phyloP scores from a whole-genome alignment of 2,113 vertebrate genomes.

The Bufo gargarizans region DNA sequence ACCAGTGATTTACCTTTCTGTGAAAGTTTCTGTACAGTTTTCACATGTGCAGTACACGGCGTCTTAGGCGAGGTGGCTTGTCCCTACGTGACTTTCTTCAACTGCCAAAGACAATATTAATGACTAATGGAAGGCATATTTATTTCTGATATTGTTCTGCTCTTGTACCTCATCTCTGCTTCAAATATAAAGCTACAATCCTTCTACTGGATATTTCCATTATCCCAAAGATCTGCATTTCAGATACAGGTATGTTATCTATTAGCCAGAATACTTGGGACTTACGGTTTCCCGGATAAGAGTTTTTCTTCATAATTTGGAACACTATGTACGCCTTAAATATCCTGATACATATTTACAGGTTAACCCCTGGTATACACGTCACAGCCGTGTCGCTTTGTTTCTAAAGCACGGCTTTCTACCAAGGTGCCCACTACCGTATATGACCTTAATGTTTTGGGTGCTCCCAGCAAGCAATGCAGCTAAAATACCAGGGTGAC shows the following conservation, averaged over 20 bases:
- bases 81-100: slow-evolving; percentile 20
- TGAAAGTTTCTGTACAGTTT: neutral
- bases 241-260: slow-evolving; percentile 27
- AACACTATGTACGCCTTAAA: slow-evolving; percentile 61
- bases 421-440: neutral
- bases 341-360: neutral
- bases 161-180: slow-evolving; percentile 11
- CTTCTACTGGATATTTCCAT: slow-evolving; percentile 19
- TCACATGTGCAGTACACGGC: neutral
- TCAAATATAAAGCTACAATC: slow-evolving; percentile 20
- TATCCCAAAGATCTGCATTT: slow-evolving; percentile 15
- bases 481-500: neutral
- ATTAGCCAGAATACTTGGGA: slow-evolving; percentile 27
- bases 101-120: slow-evolving; percentile 29
- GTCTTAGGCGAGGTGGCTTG: neutral
- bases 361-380: neutral
- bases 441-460: neutral
- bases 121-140: slow-evolving; percentile 43
- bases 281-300: slow-evolving; percentile 9
- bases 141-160: neutral
- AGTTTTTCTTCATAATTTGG: neutral
- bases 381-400: neutral
- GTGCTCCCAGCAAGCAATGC: neutral
- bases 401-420: neutral
- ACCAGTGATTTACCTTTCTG: neutral